phyloP scores from a whole-genome alignment of 2,797 vertebrate species.

The Macrochelys suwanniensis region DNA sequence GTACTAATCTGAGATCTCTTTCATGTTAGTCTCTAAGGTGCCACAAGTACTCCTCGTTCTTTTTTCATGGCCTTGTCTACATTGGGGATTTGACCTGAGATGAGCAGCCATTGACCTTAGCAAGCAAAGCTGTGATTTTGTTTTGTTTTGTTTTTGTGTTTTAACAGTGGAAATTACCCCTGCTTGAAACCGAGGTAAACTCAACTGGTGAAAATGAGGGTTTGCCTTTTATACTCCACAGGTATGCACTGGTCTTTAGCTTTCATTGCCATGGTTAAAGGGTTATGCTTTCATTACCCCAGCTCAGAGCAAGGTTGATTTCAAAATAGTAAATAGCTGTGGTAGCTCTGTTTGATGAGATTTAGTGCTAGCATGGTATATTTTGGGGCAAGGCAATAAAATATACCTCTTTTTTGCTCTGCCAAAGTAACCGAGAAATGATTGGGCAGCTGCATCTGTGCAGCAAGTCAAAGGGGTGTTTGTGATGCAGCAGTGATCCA shows the following conservation, averaged over 20 bases:
- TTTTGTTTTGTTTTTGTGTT: neutral
- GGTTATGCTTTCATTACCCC: neutral
- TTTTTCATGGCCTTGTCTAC: neutral
- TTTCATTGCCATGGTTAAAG: neutral
- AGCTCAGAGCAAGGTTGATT: neutral
- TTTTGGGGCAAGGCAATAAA: neutral
- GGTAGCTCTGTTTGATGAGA: neutral
- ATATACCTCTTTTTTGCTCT: rapidly evolving
- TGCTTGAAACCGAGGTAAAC: rapidly evolving
- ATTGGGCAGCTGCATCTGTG: neutral
- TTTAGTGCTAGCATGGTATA: neutral
- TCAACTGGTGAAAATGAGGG: neutral
- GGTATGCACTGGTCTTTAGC: neutral
- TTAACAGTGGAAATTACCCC: rapidly evolving
- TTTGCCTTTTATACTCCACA: neutral
- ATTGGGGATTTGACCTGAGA: neutral
- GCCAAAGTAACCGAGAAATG: neutral
- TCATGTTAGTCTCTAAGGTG: neutral
- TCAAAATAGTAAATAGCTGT: neutral
- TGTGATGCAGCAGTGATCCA: neutral
- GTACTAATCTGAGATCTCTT: neutral
- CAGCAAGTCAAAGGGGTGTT: neutral
- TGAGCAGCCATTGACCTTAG: neutral
- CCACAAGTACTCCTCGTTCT: too few relatives aligned
- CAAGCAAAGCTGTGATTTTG: neutral